Evolutionary conservation across 2,888 invertebrate species (phyloP).

Genomic region (Sicus ferrugineus): DNA sequence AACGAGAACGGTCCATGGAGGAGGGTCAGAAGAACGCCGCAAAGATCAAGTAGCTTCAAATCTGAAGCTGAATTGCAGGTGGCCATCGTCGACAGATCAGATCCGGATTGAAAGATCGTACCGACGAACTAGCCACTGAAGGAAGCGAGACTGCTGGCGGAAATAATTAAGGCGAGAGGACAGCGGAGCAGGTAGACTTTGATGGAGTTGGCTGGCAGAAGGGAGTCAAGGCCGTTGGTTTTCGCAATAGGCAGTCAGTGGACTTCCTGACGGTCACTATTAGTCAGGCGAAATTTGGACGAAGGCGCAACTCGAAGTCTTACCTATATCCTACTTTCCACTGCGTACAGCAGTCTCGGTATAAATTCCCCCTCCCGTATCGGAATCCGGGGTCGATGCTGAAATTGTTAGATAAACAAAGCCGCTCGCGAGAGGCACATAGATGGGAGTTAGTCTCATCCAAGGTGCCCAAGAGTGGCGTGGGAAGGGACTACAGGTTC

Average conservation of each 20-base stretch:
- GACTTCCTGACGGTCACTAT: conserved; percentile 3
- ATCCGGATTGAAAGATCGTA: conserved; percentile 13
- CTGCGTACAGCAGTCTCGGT: too few relatives aligned
- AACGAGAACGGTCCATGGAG: not conserved
- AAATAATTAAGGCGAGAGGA: not conserved
- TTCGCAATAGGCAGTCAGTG: conserved; percentile 13
- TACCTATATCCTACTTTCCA: not conserved
- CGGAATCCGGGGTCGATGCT: not conserved
- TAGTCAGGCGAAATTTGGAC: not conserved
- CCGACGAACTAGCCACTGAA: conserved; percentile 10
- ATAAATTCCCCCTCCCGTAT: not conserved
- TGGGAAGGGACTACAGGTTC: not conserved
- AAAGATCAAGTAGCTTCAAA: not conserved
- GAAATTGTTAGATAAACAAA: not conserved
- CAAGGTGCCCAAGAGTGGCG: not conserved
- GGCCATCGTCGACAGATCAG: conserved; percentile 11
- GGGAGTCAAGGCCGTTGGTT: conserved; percentile 19
- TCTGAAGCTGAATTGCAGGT: conserved; percentile 5
- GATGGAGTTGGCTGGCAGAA: conserved; percentile 5
- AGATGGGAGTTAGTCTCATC: not conserved
- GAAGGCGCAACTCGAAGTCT: not conserved
- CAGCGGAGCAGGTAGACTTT: not conserved
- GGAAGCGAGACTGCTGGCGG: not conserved
- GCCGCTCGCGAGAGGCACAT: not conserved
- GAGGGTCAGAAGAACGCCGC: not conserved